These are phyloP conservation scores for Marasmarcha lunaedactyla DNA, from an alignment of 2,888 invertebrate genomes.

Conservation along the genomic window DNA sequence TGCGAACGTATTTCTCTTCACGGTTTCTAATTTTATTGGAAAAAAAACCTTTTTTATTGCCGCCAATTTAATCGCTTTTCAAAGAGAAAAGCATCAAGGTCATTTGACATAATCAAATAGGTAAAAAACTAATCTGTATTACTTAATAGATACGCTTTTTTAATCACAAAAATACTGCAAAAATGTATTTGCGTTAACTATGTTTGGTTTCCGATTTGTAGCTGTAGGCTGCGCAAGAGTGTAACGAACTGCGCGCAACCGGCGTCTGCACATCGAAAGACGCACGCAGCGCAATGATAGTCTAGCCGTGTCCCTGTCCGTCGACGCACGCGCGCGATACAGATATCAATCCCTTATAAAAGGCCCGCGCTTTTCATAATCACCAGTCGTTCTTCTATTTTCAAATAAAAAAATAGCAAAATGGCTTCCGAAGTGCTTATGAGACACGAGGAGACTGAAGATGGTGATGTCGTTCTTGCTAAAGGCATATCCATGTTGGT, in stretches of 20 bases:
- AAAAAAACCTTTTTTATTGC: too few relatives aligned
- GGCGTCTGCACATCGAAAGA: too few relatives aligned
- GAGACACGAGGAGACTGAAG: constrained; percentile 25
- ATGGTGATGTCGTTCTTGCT: constrained; percentile 70
- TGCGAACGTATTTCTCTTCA: too few relatives aligned
- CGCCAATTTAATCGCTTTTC: too few relatives aligned
- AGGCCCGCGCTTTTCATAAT: constrained; percentile 27
- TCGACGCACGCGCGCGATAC: constrained; percentile 47
- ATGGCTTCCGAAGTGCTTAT: constrained; percentile 21
- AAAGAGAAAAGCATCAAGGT: too few relatives aligned
- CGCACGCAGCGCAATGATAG: constrained; percentile 35
- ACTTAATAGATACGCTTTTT: too few relatives aligned
- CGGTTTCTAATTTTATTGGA: too few relatives aligned
- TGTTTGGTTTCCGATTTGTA: too few relatives aligned
- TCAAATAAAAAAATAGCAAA: constrained; percentile 15
- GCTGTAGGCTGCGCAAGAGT: constrained; percentile 50
- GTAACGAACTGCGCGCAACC: constrained; percentile 28
- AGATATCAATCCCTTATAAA: constrained; percentile 48
- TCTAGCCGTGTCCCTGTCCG: constrained; percentile 38
- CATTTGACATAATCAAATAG: too few relatives aligned
- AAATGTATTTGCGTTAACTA: too few relatives aligned
- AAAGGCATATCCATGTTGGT: constrained; percentile 85
- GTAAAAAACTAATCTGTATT: too few relatives aligned
- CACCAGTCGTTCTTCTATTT: constrained; percentile 27
- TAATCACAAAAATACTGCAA: too few relatives aligned